Percentiles rank a stretch among this genome's conserved stretches.
Conservation (phyloP, 2,888 invertebrate genomes). For the Pyrrhopygopsis socrates region DNA sequence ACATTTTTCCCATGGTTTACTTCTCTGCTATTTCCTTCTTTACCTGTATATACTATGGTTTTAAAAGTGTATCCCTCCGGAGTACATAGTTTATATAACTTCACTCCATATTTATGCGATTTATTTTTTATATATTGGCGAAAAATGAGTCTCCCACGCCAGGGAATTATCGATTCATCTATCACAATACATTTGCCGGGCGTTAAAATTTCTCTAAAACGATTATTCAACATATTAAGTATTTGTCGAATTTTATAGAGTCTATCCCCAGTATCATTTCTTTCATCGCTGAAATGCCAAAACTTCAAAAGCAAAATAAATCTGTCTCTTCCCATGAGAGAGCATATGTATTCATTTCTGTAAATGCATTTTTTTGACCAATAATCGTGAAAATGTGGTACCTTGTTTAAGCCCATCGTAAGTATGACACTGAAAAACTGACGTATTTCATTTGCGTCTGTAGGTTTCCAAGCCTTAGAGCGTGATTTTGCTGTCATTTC, state of each 20-base stretch:
- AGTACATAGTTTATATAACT: conserved; percentile 68
- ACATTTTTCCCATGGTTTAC: conserved; percentile 56
- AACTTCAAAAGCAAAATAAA: conserved; percentile 26
- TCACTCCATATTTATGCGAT: conserved; percentile 85
- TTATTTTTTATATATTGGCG: conserved; percentile 87
- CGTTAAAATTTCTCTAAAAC: background rate
- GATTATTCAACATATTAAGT: background rate
- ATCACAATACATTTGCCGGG: background rate
- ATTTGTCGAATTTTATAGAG: conserved; percentile 16
- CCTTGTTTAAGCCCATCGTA: conserved; percentile 67
- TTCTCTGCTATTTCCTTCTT: conserved; percentile 56
- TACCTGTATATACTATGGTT: conserved; percentile 68
- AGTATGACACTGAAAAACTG: conserved; percentile 62
- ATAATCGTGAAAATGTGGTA: conserved; percentile 71
- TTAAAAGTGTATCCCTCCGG: conserved; percentile 67
- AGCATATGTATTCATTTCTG: conserved; percentile 80
- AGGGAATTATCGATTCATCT: conserved; percentile 81
- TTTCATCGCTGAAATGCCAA: conserved; percentile 29
- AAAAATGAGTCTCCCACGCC: conserved; percentile 85
- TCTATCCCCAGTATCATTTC: background rate
- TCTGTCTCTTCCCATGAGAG: conserved; percentile 50
- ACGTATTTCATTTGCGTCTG: conserved; percentile 58
- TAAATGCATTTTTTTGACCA: conserved; percentile 81
- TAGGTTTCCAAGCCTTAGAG: conserved; percentile 61
- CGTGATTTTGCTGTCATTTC: conserved; percentile 52